These are phyloP conservation scores for Oikopleura dioica DNA, from an alignment of 23 tunicate genomes.

Conservation along the genomic window DNA sequence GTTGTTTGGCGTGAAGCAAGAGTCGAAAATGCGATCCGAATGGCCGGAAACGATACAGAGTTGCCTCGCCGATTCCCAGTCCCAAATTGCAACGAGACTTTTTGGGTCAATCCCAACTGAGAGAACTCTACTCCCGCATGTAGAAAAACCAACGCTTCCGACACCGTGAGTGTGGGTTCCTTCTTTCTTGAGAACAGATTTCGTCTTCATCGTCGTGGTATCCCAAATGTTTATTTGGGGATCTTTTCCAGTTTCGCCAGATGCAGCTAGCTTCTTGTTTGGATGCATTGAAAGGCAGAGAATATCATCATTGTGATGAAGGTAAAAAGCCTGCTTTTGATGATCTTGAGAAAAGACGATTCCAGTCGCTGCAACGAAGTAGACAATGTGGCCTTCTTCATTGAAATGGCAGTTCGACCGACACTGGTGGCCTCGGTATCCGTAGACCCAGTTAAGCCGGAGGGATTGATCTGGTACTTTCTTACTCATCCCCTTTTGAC, in stretches of 20 bases:
- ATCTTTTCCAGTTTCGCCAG: conserved; percentile 85
- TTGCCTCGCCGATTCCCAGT: conserved; percentile 72
- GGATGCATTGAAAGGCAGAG: conserved; percentile 72
- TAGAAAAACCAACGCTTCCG: conserved; percentile 32
- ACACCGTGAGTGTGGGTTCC: conserved; percentile 60
- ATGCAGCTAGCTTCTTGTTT: conserved; percentile 31
- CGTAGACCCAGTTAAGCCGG: conserved; percentile 79
- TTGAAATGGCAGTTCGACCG: conserved; percentile 52
- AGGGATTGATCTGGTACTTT: conserved; percentile 55
- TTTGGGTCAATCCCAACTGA: conserved; percentile 73
- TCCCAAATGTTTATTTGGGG: conserved; percentile 88
- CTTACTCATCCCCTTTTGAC: conserved; percentile 16
- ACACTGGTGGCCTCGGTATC: conserved; percentile 94
- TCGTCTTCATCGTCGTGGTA: conserved; percentile 32
- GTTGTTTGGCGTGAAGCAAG: conserved; percentile 30
- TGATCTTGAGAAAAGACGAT: conserved; percentile 31
- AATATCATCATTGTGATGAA: conserved; percentile 94
- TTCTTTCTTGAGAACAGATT: conserved; percentile 63
- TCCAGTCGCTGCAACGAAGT: conserved; percentile 94
- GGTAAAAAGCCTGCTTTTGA: conserved; percentile 46
- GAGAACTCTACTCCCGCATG: conserved; percentile 22
- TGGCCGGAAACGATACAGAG: conserved; percentile 78
- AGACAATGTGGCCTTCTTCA: conserved; percentile 36
- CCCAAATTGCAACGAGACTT: conserved; percentile 58
- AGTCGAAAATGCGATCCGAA: conserved; percentile 83